These are phyloP conservation scores for Chloroceryle inda DNA, from an alignment of 2,797 vertebrate genomes.

Conservation along the genomic window DNA sequence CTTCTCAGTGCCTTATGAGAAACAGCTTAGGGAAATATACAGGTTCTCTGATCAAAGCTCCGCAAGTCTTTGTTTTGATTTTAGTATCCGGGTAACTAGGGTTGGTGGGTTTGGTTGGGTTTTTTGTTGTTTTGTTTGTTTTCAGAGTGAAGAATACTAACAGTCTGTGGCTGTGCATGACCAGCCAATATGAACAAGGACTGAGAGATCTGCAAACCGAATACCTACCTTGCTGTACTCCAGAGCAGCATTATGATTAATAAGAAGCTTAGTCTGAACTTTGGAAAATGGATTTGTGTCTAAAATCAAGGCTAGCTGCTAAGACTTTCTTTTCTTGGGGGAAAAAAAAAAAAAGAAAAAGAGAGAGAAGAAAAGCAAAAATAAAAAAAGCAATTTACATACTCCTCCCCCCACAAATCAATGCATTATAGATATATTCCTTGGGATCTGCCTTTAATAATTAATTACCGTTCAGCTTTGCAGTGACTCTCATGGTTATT, in stretches of 20 bases:
- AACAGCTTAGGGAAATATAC: not conserved
- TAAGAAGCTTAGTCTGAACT: not conserved
- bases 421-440: constrained; percentile 18
- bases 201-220: not conserved
- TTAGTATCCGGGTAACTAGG: not conserved
- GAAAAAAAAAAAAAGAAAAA: not conserved
- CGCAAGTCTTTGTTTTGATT: not conserved
- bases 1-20: not conserved
- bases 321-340: not conserved
- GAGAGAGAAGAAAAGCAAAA: not conserved
- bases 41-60: not conserved
- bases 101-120: not conserved
- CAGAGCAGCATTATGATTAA: not conserved
- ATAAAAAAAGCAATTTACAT: not conserved
- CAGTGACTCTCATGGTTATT: not conserved
- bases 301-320: not conserved
- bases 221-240: not conserved
- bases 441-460: constrained; percentile 4
- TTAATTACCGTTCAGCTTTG: constrained; percentile 21
- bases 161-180: not conserved
- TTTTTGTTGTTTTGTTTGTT: no score
- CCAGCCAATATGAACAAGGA: not conserved
- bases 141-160: not conserved
- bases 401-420: not conserved
- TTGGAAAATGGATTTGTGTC: not conserved